A percentile compares a stretch with the other conserved stretches of the same genome.
Evolutionary conservation across 2,888 invertebrate species (phyloP).

Genomic region (Lasioglossum morio): DNA sequence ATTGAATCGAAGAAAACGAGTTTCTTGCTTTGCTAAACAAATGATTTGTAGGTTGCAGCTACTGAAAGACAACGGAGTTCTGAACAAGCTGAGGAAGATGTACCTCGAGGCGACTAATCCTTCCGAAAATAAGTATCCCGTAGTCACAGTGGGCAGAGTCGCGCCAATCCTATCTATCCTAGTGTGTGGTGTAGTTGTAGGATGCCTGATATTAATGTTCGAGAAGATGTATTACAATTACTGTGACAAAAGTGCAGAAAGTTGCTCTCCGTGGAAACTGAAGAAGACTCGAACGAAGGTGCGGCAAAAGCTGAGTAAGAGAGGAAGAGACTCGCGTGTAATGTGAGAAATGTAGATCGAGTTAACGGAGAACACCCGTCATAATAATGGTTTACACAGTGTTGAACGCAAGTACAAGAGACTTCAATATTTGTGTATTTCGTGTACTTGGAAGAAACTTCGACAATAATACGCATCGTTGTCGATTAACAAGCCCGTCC

Average conservation of each 20-base stretch:
- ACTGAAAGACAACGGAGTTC: conserved; percentile 73
- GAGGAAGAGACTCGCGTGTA: neutral
- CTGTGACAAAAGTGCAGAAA: neutral
- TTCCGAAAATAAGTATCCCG: neutral
- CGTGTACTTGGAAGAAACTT: neutral
- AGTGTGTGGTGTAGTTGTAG: conserved; percentile 63
- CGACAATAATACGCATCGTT: conserved; percentile 17
- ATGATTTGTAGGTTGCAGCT: conserved; percentile 69
- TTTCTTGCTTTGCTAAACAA: no score
- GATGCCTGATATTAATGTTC: conserved; percentile 62
- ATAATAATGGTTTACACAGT: neutral
- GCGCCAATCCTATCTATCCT: conserved; percentile 72
- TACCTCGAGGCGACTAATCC: conserved; percentile 29
- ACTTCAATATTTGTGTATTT: neutral
- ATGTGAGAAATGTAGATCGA: neutral
- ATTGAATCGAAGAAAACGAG: no score
- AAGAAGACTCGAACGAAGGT: neutral
- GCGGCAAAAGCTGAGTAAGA: neutral
- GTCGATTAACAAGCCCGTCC: neutral
- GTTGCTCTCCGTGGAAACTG: neutral
- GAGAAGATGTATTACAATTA: conserved; percentile 60
- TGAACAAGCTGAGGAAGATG: conserved; percentile 65
- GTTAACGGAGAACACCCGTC: neutral
- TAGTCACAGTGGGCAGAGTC: conserved; percentile 67
- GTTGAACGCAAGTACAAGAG: neutral